A percentile compares a stretch with the other conserved stretches of the same genome.
phyloP scores from a whole-genome alignment of 2,113 vertebrate species.

The Sturnira hondurensis region DNA sequence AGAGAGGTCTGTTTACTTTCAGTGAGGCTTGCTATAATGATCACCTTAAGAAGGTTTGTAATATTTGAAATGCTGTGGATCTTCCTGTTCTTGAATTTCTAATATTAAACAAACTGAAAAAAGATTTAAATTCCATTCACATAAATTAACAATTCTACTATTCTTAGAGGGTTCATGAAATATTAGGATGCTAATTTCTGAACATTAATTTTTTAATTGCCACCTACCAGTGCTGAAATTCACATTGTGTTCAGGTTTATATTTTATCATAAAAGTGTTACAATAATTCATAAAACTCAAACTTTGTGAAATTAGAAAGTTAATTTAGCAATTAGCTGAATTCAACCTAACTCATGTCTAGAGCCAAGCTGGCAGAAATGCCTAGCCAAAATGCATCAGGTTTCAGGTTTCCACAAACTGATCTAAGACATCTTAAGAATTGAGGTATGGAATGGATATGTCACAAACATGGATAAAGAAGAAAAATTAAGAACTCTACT shows the following conservation, averaged over 20 bases:
- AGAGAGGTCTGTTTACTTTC: slow-evolving; percentile 66
- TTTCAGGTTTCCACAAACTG: neutral
- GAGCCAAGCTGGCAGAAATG: neutral
- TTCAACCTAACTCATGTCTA: neutral
- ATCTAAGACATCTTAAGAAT: neutral
- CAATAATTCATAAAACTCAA: neutral
- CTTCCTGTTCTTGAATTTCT: neutral
- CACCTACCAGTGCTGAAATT: neutral
- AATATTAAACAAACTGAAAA: neutral
- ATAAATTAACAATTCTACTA: neutral
- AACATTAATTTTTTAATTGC: slow-evolving; percentile 51
- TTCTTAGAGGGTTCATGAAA: neutral
- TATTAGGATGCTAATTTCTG: slow-evolving; percentile 33
- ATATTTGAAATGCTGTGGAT: neutral
- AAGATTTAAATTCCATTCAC: neutral
- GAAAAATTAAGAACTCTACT: neutral
- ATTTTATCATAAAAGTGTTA: neutral
- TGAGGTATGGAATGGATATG: neutral
- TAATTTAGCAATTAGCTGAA: neutral
- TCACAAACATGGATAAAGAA: neutral
- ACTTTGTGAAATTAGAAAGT: neutral
- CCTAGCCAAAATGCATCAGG: neutral
- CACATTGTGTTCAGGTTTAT: neutral
- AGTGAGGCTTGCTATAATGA: slow-evolving; percentile 29
- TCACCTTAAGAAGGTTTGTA: slow-evolving; percentile 14